Base-by-base conservation (phyloP, 2,797 vertebrate species). In the Sardinella longiceps region DNA sequence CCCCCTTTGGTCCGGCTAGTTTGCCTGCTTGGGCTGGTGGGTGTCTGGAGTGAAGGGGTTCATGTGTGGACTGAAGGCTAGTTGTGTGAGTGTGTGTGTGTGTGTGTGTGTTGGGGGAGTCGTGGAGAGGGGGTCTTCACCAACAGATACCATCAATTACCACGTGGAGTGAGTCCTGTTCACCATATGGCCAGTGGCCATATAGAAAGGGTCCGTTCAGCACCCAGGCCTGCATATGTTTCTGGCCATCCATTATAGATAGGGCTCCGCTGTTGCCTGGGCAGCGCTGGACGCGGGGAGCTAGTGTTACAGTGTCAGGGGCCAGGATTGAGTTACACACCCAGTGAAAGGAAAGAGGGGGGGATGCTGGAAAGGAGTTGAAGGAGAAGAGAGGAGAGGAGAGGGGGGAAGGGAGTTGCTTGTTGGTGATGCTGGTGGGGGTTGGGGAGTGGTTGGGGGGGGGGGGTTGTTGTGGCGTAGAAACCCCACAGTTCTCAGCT, bases 101-200 rank as follows among this genome's bases (percentile, higher is more conserved):
- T 66, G 63, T 11, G 63, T 33, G 60, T 63, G n/a, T 63, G 60
- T 33, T 2, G 2, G 63, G 70, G 70, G 5, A 20, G 30, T 37
- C 48, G 11, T 12, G 63, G 63, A 14, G 30, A 14, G 63, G 5
- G 25, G 60, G 74, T 91, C 91, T 90, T 43, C 85, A 92, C 87
- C 91, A 87, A 94, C 93, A 95, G 95, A 95, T 95, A 95, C 92
- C 93, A 93, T 96, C 95, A 95, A 95, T 95, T 94, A 93, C 92
- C 90, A 91, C 92, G 86, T 93, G 92, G 88, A 89, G 91, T 90
- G 88, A 89, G 91, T 90, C 88, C 86, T 94, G 94, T 90, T 90
- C 88, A 91, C 93, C 97, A 97, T 97, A 96, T 97, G 96, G 95
- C 92, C 88, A 88, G 91, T 83, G 94, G 92, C 92, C 92, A 90